A percentile compares a stretch with the other conserved stretches of the same genome.
Evolutionary conservation across 2,113 vertebrate species (phyloP).

Genomic region (Xiphorhynchus elegans): DNA sequence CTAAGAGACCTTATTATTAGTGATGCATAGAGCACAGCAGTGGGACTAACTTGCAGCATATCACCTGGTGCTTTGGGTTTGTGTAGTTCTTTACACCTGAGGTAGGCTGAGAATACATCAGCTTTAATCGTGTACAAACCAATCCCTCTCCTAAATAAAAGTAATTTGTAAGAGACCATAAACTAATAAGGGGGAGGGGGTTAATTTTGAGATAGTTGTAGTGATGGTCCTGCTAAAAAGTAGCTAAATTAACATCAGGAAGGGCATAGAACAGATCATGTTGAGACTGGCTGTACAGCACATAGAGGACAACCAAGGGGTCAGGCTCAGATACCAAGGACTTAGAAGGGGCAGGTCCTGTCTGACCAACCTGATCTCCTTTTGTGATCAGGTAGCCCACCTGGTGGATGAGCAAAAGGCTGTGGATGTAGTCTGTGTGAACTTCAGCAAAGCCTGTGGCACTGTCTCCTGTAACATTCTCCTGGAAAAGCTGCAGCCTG

Average conservation of each 20-base stretch:
- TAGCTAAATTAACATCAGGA: not conserved
- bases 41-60: not conserved
- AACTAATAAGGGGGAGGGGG: not conserved
- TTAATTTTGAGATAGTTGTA: not conserved
- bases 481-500: not conserved
- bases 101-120: not conserved
- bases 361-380: not conserved
- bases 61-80: not conserved
- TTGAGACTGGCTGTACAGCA: not conserved
- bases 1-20: not conserved
- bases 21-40: not conserved
- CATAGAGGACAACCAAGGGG: not conserved
- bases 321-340: not conserved
- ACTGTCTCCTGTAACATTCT: not conserved
- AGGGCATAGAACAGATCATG: rapidly evolving
- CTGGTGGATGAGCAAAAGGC: not conserved
- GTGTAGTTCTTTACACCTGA: not conserved
- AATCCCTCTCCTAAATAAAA: not conserved
- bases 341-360: not conserved
- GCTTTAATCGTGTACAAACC: not conserved
- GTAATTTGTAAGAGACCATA: not conserved
- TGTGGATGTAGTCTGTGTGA: not conserved
- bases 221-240: not conserved
- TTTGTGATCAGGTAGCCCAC: not conserved
- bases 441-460: not conserved